Base-by-base conservation (phyloP, 2,797 vertebrate species). In the Mycteria americana region DNA sequence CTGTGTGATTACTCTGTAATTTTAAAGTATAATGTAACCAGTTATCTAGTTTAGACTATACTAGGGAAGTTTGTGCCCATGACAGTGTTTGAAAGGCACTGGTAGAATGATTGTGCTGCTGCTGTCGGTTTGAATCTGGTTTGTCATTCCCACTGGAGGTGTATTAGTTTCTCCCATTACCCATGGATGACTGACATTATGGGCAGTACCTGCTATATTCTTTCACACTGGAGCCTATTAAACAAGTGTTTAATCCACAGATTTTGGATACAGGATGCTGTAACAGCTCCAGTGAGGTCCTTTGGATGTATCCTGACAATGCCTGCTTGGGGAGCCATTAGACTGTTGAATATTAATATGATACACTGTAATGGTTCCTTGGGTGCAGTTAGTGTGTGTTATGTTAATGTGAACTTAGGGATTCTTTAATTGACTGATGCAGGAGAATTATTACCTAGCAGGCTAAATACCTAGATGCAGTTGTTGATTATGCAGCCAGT, bases 241-340 rank as follows among this genome's bases (percentile, higher is more conserved):
- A 92, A 84, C n/a, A 81, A 78, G n/a, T 51, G 50, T 87, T 96
- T 87, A 88, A 84, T 77, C 35, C 53, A 69, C 74, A 95, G 76
- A 76, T 94, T 92, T 95, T 85, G 35, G 86, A 88, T 57, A 86
- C 24, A 84, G 48, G 65, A 60, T 87, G 35, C 21, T 93, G 33
- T 85, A 84, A 89, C 11, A 50, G 11, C 48, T 93, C 69, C 28
- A 13, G 0, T 51, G 78, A 89, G 74, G 33, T n/a, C 62, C 16
- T 92, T 48, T 90, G 67, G 45, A 22, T 92, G 31, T 81, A 85
- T 76, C 56, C 72, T 84, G 50, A 77, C 39, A 89, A 81, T 31
- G 25, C 22, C 77, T 93, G 37, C 57, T 83, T 35, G n/a, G 94
- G 89, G 86, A 96, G 37, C 57, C 68, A 9, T 84, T 76, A 43